A percentile compares a stretch with the other conserved stretches of the same genome.
These are phyloP conservation scores for Spondyliosoma cantharus DNA, from an alignment of 2,797 vertebrate species.

Conservation along the genomic window DNA sequence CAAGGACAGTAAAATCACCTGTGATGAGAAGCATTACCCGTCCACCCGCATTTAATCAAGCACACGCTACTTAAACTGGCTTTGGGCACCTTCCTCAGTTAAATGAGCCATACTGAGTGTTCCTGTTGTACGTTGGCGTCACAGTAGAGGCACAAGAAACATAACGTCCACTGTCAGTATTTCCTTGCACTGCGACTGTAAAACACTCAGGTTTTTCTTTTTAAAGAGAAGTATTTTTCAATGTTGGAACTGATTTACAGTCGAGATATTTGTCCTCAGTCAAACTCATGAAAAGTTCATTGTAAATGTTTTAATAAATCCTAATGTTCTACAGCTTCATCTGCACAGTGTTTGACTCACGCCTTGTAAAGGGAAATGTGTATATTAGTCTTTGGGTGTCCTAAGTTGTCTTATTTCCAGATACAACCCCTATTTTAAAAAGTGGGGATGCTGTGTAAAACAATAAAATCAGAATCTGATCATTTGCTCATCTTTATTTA, in stretches of 20 bases:
- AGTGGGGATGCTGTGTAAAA: too few species aligned
- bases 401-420: too few species aligned
- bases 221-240: neutral
- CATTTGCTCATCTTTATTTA: too few species aligned
- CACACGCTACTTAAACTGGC: neutral
- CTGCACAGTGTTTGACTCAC: neutral
- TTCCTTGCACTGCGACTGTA: neutral
- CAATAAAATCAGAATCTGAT: too few species aligned
- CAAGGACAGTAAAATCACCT: neutral
- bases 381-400: neutral
- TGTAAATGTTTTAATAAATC: constrained; percentile 26
- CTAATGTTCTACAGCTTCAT: neutral
- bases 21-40: neutral
- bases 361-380: neutral
- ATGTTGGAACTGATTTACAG: neutral
- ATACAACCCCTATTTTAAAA: too few species aligned
- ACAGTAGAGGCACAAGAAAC: neutral
- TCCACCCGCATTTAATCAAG: neutral
- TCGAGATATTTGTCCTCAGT: constrained; percentile 12
- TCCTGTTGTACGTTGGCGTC: neutral
- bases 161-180: neutral
- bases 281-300: neutral
- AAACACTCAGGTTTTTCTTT: neutral
- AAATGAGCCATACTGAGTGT: constrained; percentile 6
- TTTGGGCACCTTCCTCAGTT: neutral